Evolutionary conservation across 2,797 vertebrate species (phyloP).

Genomic region (Schizopygopsis pylzovi): DNA sequence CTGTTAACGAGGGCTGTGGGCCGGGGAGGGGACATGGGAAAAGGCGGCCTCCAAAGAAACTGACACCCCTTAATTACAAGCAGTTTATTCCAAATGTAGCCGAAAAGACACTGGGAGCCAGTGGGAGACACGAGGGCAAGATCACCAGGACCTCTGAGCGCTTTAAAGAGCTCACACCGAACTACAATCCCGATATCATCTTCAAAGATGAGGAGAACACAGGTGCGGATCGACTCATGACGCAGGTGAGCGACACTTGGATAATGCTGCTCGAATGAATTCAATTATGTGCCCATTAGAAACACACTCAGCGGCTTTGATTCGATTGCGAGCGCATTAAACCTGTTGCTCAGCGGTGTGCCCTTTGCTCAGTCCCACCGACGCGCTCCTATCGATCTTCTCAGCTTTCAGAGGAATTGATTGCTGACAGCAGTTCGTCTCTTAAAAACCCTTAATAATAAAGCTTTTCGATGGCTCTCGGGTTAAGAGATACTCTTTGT

Average conservation of each 20-base stretch:
- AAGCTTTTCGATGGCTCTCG: background rate
- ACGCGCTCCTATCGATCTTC: slow-evolving; percentile 66
- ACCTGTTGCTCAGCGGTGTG: slow-evolving; percentile 40
- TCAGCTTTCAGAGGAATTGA: slow-evolving; percentile 56
- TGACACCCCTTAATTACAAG: slow-evolving; percentile 93
- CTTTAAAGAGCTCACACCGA: slow-evolving; percentile 95
- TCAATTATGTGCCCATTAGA: slow-evolving; percentile 55
- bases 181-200: slow-evolving; percentile 98
- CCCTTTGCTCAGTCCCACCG: slow-evolving; percentile 67
- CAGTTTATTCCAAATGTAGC: slow-evolving; percentile 97
- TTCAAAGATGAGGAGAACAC: slow-evolving; percentile 99
- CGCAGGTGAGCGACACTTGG: slow-evolving; percentile 81
- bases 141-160: slow-evolving; percentile 92
- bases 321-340: slow-evolving; percentile 49
- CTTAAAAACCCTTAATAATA: background rate
- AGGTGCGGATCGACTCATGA: slow-evolving; percentile 92
- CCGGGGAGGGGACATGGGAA: slow-evolving; percentile 96
- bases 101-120: slow-evolving; percentile 96
- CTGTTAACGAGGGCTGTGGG: slow-evolving; percentile 90
- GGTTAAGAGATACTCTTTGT: background rate
- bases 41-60: slow-evolving; percentile 90
- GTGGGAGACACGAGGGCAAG: slow-evolving; percentile 95
- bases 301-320: slow-evolving; percentile 50
- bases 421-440: slow-evolving; percentile 41
- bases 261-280: slow-evolving; percentile 30